Evolutionary conservation across 92 coral and sea anemone species (phyloP).

Genomic region (Isaurus tuberculatus): DNA sequence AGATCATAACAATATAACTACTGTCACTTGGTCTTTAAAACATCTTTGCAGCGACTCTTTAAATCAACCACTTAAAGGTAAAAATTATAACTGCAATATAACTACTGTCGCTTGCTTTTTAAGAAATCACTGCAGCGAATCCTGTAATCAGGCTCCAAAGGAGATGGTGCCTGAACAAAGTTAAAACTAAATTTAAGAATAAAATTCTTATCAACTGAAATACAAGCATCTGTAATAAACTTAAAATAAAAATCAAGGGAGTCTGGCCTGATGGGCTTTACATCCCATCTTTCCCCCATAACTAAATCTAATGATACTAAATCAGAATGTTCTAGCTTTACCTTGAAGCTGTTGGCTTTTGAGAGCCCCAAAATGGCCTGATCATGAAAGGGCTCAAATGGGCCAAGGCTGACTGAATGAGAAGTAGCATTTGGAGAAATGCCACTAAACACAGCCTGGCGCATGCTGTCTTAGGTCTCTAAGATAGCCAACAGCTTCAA

Average conservation of each 20-base stretch:
- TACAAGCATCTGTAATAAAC: background rate
- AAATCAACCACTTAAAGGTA: background rate
- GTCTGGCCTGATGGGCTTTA: constrained; percentile 34
- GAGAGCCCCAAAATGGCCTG: constrained; percentile 31
- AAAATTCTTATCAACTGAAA: constrained; percentile 19
- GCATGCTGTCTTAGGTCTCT: constrained; percentile 40
- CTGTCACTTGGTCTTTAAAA: background rate
- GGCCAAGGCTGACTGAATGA: constrained; percentile 39
- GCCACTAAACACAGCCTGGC: constrained; percentile 42
- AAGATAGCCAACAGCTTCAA: constrained; percentile 38
- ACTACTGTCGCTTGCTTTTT: constrained; percentile 13
- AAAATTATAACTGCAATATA: background rate
- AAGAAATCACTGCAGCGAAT: background rate
- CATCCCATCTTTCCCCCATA: constrained; percentile 38
- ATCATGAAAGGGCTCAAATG: constrained; percentile 21
- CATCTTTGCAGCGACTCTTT: background rate
- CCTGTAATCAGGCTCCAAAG: constrained; percentile 28
- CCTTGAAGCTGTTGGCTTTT: constrained; percentile 40
- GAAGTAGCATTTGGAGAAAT: constrained; percentile 34
- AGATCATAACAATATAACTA: background rate
- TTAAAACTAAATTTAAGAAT: constrained; percentile 32
- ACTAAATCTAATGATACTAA: constrained; percentile 15
- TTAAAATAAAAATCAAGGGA: constrained; percentile 16
- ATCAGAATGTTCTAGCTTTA: constrained; percentile 6
- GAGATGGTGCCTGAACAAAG: constrained; percentile 19